Conservation (phyloP, 2,113 vertebrate genomes). For the Piliocolobus tephrosceles region DNA sequence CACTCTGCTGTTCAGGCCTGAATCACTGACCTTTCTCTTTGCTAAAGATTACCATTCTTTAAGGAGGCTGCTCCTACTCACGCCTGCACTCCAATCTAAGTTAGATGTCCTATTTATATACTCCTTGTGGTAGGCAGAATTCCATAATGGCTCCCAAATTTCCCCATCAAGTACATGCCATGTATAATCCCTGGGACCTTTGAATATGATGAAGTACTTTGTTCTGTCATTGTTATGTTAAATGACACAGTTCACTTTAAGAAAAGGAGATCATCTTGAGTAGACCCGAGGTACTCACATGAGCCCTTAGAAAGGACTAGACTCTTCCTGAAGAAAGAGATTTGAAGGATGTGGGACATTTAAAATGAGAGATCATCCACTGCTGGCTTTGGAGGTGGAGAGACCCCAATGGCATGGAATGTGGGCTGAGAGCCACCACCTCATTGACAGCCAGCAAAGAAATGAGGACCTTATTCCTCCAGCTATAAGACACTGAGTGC, state of each 20-base stretch:
- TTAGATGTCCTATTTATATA: neutral
- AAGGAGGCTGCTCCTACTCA: neutral
- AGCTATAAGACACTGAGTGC: neutral
- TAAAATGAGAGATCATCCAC: neutral
- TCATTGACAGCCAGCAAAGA: neutral
- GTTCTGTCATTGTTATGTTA: neutral
- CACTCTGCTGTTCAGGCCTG: neutral
- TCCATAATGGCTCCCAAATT: neutral
- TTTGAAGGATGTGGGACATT: neutral
- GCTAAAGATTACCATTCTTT: neutral
- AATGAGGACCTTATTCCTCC: neutral
- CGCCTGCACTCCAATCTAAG: neutral
- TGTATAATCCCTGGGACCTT: neutral
- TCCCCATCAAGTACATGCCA: neutral
- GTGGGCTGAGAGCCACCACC: neutral
- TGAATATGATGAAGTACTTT: neutral
- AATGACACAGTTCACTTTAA: neutral
- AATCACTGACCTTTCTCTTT: neutral
- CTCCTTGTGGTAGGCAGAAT: neutral
- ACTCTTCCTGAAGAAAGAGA: neutral
- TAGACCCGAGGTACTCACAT: neutral
- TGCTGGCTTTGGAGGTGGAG: neutral
- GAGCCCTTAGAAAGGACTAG: neutral
- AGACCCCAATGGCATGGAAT: neutral
- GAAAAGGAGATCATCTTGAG: neutral